Conservation (phyloP, 2,888 invertebrate species). For the Cephus spinipes region DNA sequence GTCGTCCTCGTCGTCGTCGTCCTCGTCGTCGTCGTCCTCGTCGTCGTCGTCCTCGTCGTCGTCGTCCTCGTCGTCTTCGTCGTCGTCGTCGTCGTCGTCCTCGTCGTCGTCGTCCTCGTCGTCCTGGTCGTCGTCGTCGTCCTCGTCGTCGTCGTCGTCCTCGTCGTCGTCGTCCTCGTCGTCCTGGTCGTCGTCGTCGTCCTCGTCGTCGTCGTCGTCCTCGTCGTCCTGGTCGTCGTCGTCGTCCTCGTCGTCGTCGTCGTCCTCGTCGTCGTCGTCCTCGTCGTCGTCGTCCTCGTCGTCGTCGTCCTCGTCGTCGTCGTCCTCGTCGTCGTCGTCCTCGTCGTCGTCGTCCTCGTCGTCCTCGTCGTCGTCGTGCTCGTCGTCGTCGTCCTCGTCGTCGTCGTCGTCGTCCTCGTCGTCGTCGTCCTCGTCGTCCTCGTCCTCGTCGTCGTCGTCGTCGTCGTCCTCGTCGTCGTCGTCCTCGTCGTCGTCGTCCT, state of each 20-base stretch:
- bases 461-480: not conserved
- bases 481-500: not conserved
- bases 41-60: not conserved
- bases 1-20: not conserved
- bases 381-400: not conserved
- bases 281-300: not conserved
- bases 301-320: not conserved
- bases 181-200: not conserved
- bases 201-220: not conserved
- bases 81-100: not conserved
- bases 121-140: slow-evolving; percentile 4
- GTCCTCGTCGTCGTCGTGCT: not conserved
- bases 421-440: not conserved
- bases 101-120: not conserved
- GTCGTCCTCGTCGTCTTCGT: no score
- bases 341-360: not conserved
- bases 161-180: not conserved
- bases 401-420: slow-evolving; percentile 1
- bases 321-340: not conserved
- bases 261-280: not conserved
- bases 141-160: not conserved
- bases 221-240: not conserved
- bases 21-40: not conserved
- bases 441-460: slow-evolving; percentile 1
- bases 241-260: not conserved